A percentile compares a stretch with the other conserved stretches of the same genome.
Evolutionary conservation across 2,888 invertebrate species (phyloP).

Genomic region (Melipona beecheii): DNA sequence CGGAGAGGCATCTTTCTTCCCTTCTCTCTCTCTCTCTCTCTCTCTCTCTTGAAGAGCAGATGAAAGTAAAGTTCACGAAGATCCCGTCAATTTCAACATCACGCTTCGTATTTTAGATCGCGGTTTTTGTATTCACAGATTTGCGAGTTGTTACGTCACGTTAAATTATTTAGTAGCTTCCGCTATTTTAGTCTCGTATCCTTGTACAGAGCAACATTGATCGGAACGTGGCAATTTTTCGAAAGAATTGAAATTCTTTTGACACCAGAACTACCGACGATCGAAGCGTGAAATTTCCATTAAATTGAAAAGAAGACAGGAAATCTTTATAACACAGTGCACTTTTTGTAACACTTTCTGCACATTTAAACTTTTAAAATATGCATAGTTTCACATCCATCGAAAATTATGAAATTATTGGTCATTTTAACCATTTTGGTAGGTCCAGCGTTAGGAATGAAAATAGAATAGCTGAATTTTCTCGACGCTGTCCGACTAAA

Average conservation of each 20-base stretch:
- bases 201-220: background rate
- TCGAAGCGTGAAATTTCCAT: no score
- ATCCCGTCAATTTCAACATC: conserved; percentile 35
- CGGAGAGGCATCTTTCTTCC: conserved; percentile 29
- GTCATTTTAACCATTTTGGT: no score
- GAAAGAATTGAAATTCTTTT: no score
- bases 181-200: background rate
- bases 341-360: no score
- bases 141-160: background rate
- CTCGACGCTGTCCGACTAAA: no score
- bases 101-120: background rate
- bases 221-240: no score
- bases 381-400: no score
- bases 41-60: conserved; percentile 24
- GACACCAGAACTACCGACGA: no score
- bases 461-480: no score
- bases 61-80: conserved; percentile 60
- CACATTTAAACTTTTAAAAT: no score
- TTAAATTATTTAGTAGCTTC: background rate
- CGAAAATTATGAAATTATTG: no score
- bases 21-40: background rate
- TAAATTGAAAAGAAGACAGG: background rate
- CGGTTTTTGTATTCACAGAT: background rate
- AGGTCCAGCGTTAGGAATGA: no score
- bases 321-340: background rate